phyloP scores from a whole-genome alignment of 2,113 vertebrate genomes.

The Mustelus asterias region DNA sequence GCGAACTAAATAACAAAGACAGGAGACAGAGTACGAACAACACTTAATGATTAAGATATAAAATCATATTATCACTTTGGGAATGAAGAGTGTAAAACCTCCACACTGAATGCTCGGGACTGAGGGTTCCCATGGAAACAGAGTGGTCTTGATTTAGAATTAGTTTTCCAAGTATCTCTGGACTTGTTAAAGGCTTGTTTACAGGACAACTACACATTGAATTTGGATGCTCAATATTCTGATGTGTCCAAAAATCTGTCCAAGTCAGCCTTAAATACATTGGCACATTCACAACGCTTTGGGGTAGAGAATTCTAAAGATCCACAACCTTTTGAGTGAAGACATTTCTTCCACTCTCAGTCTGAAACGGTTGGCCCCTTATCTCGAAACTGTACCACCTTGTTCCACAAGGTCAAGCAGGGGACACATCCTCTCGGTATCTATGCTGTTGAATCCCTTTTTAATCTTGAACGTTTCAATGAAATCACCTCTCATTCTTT shows the following conservation, averaged over 20 bases:
- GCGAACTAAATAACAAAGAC: neutral
- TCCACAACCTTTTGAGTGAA: too few relatives aligned
- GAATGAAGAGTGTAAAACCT: neutral
- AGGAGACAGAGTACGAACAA: neutral
- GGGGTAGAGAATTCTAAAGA: too few relatives aligned
- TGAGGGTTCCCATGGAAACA: conserved; percentile 29
- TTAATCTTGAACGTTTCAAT: neutral
- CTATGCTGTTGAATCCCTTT: too few relatives aligned
- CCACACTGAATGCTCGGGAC: neutral
- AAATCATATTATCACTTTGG: conserved; percentile 2
- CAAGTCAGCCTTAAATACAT: too few relatives aligned
- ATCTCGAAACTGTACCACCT: too few relatives aligned
- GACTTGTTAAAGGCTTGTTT: neutral
- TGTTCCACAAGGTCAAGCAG: too few relatives aligned
- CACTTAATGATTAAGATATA: conserved; percentile 10
- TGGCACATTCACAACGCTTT: too few relatives aligned
- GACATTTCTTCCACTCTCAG: too few relatives aligned
- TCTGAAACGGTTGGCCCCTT: too few relatives aligned
- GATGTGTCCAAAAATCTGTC: neutral
- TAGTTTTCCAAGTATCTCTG: neutral
- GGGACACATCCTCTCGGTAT: too few relatives aligned
- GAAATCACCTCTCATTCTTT: too few relatives aligned
- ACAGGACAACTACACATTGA: neutral
- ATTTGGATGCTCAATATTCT: neutral
- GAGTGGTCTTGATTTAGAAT: neutral